phyloP scores from a whole-genome alignment of 2,113 vertebrate genomes.

The Hippocampus abdominalis region DNA sequence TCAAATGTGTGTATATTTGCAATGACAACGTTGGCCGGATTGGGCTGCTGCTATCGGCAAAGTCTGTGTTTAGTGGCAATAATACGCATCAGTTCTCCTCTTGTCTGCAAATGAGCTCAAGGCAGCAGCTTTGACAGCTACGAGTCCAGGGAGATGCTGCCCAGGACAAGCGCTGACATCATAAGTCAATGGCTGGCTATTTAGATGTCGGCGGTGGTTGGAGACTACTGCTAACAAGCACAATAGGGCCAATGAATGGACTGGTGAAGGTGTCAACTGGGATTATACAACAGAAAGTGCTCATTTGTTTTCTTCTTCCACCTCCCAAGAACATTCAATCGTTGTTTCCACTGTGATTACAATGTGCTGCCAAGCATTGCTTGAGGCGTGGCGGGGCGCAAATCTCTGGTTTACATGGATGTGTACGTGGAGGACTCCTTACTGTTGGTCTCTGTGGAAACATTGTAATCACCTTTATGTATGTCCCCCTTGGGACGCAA shows the following conservation, averaged over 20 bases:
- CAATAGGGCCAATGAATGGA: slow-evolving; percentile 42
- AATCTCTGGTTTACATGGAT: slow-evolving; percentile 68
- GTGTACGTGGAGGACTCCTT: slow-evolving; percentile 58
- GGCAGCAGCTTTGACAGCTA: slow-evolving; percentile 21
- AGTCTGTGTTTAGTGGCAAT: slow-evolving; percentile 10
- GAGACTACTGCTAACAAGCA: slow-evolving; percentile 60
- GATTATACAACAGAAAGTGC: slow-evolving; percentile 25
- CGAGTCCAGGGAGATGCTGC: slow-evolving; percentile 29
- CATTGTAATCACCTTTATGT: slow-evolving; percentile 61
- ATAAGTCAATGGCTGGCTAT: slow-evolving; percentile 41
- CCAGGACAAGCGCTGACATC: slow-evolving; percentile 22
- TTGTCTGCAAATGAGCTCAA: slow-evolving; percentile 27
- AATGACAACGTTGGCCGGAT: neutral
- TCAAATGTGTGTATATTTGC: neutral
- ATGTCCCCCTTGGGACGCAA: slow-evolving; percentile 42
- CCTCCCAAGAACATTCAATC: slow-evolving; percentile 33
- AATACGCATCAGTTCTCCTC: slow-evolving; percentile 17
- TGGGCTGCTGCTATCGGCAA: slow-evolving; percentile 16
- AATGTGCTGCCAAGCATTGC: slow-evolving; percentile 68
- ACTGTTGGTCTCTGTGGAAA: slow-evolving; percentile 78
- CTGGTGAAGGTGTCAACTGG: slow-evolving; percentile 14
- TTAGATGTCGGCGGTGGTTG: slow-evolving; percentile 46
- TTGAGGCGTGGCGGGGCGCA: slow-evolving; percentile 54
- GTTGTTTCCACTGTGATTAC: slow-evolving; percentile 59
- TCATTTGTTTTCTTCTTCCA: slow-evolving; percentile 36